phyloP scores from a whole-genome alignment of 2,113 vertebrate species.

The Bujurquina vittata region DNA sequence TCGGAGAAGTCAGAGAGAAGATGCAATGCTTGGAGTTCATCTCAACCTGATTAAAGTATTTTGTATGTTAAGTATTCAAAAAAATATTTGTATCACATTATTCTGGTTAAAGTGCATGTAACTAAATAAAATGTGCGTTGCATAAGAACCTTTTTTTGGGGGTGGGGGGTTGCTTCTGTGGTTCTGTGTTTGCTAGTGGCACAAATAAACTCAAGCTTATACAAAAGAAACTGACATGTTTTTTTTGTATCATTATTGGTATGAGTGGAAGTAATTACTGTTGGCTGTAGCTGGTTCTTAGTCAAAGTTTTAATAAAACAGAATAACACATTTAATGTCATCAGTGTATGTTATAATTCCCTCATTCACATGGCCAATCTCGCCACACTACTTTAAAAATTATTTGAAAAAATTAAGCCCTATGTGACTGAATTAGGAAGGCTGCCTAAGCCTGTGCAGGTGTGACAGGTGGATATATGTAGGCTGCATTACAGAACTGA shows the following conservation, averaged over 20 bases:
- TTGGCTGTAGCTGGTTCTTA: neutral
- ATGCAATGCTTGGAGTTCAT: neutral
- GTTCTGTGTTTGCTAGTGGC: neutral
- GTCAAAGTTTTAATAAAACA: neutral
- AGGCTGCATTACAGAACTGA: constrained; percentile 13
- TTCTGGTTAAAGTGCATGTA: neutral
- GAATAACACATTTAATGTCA: neutral
- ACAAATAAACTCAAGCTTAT: neutral
- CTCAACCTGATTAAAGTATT: neutral
- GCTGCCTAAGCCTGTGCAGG: constrained; percentile 12
- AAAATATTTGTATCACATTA: neutral
- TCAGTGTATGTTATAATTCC: neutral
- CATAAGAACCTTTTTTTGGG: neutral
- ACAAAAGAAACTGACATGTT: neutral
- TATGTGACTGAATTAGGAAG: constrained; percentile 26
- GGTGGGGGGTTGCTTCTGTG: too few relatives aligned
- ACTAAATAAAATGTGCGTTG: neutral
- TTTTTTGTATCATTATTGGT: neutral
- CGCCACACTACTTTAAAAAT: neutral
- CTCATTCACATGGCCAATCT: neutral
- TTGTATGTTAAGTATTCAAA: neutral
- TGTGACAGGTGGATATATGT: constrained; percentile 39
- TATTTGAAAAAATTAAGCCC: constrained; percentile 21
- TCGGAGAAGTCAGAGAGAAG: neutral
- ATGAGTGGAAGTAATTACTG: neutral